Evolutionary conservation across 2,797 vertebrate genomes (phyloP).

Genomic region (Peromyscus eremicus): DNA sequence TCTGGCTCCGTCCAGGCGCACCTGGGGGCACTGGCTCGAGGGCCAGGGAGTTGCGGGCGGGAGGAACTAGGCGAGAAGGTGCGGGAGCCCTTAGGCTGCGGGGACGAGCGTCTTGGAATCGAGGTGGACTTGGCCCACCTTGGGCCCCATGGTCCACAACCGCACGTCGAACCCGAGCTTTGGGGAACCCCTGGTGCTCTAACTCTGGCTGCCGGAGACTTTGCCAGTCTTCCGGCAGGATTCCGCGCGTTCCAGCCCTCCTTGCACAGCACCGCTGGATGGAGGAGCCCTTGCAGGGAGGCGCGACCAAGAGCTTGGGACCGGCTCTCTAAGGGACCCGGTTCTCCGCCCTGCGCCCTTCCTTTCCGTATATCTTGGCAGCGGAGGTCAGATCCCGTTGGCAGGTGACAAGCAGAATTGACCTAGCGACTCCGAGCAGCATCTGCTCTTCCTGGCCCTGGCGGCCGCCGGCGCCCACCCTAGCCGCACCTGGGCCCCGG

Average conservation of each 20-base stretch:
- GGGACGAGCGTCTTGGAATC: conserved; percentile 1
- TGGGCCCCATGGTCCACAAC: not conserved
- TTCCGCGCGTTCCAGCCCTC: conserved; percentile 5
- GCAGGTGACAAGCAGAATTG: conserved; percentile 7
- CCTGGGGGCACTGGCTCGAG: not conserved
- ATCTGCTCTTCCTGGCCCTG: not conserved
- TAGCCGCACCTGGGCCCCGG: not conserved
- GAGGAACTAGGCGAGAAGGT: not conserved
- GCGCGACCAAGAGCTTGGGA: conserved; percentile 50
- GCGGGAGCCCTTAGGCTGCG: not conserved
- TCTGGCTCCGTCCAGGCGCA: conserved; percentile 19
- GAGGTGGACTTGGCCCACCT: not conserved
- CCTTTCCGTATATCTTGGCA: not conserved
- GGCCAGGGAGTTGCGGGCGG: not conserved
- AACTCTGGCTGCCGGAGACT: conserved; percentile 75
- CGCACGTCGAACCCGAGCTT: not conserved
- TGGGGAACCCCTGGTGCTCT: conserved; percentile 20
- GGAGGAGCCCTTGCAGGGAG: not conserved
- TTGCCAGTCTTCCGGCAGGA: conserved; percentile 48
- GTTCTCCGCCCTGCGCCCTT: not conserved
- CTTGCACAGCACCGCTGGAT: not conserved
- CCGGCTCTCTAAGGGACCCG: not conserved
- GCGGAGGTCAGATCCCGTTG: conserved; percentile 23
- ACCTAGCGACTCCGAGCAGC: not conserved
- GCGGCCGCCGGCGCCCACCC: not conserved